phyloP scores from a whole-genome alignment of 92 coral and sea anemone species.

The Heteractis magnifica region DNA sequence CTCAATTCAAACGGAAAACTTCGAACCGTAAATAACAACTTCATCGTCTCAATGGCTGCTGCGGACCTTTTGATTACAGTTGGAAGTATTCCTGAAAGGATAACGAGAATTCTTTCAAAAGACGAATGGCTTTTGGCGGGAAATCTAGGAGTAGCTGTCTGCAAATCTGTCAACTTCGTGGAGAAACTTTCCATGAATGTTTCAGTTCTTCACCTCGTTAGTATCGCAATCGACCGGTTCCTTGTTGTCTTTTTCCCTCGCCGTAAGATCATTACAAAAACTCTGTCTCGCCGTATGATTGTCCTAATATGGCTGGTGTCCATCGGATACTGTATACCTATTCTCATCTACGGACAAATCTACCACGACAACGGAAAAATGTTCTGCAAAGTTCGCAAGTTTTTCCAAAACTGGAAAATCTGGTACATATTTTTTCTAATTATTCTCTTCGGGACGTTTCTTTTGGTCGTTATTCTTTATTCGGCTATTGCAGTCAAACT shows the following conservation, averaged over 20 bases:
- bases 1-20: constrained; percentile 52
- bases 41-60: constrained; percentile 61
- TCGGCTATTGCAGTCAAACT: constrained; percentile 45
- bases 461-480: constrained; percentile 44
- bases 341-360: constrained; percentile 47
- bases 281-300: constrained; percentile 34
- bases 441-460: constrained; percentile 45
- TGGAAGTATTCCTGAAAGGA: constrained; percentile 59
- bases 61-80: constrained; percentile 50
- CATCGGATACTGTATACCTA: constrained; percentile 43
- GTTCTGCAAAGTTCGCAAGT: constrained; percentile 52
- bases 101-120: constrained; percentile 41
- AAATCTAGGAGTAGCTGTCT: constrained; percentile 37
- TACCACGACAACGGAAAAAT: constrained; percentile 6
- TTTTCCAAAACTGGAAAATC: constrained; percentile 52
- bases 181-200: constrained; percentile 64
- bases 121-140: constrained; percentile 52
- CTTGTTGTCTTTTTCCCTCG: constrained; percentile 56
- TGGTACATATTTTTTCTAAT: constrained; percentile 57
- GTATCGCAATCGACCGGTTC: constrained; percentile 60
- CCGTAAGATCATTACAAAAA: constrained; percentile 43
- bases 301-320: constrained; percentile 45
- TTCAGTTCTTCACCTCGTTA: constrained; percentile 52
- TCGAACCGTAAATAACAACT: constrained; percentile 52
- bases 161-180: constrained; percentile 52